phyloP scores from a whole-genome alignment of 2,797 vertebrate genomes.

The Nothura maculosa region DNA sequence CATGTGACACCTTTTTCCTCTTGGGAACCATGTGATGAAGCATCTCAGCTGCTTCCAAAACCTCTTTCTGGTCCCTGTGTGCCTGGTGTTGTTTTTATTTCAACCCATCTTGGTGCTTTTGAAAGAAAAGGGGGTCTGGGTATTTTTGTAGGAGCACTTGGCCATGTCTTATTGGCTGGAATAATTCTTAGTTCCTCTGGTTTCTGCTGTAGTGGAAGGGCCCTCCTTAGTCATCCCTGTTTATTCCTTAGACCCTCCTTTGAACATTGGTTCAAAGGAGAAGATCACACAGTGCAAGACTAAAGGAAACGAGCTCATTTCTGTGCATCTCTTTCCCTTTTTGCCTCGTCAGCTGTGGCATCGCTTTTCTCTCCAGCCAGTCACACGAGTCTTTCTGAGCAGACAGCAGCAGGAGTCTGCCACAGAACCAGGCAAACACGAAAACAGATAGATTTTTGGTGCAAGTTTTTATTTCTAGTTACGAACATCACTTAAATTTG shows the following conservation, averaged over 20 bases:
- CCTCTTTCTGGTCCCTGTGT: background rate
- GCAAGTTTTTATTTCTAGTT: conserved; percentile 48
- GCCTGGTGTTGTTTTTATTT: fast-evolving
- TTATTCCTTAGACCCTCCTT: background rate
- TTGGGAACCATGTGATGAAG: background rate
- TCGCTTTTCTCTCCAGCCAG: fast-evolving
- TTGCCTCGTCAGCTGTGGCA: fast-evolving
- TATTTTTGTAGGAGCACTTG: background rate
- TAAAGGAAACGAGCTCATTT: fast-evolving
- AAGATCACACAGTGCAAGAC: background rate
- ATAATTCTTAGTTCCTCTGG: background rate
- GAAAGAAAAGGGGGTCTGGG: fast-evolving
- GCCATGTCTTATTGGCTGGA: background rate
- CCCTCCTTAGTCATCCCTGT: background rate
- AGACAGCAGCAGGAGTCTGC: background rate
- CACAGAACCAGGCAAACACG: fast-evolving
- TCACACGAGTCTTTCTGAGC: fast-evolving
- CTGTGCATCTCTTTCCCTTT: background rate
- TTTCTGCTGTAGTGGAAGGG: background rate
- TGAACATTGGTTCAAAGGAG: background rate
- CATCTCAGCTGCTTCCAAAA: background rate
- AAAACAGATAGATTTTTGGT: background rate
- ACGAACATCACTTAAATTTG: background rate
- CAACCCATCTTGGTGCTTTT: background rate
- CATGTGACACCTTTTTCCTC: too few species aligned